Base-by-base conservation (phyloP, 2,888 invertebrate genomes). In the Macrostomum cliftonense region DNA sequence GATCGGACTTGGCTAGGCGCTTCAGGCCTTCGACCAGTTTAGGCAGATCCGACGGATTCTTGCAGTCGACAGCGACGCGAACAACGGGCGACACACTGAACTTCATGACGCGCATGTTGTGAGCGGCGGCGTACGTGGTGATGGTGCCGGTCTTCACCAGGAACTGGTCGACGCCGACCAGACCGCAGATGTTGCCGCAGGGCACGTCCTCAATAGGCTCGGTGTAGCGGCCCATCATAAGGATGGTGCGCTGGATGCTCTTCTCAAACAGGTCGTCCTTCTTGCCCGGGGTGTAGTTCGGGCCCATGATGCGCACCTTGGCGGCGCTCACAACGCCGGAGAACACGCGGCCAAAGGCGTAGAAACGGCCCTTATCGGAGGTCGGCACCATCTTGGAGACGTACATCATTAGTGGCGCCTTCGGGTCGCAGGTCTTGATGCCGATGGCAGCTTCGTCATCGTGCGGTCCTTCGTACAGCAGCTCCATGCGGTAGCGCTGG, bases 321-420 rank as follows among this genome's bases (percentile, higher is more conserved):
- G 68, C 66, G 64, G 91, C 82, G 51, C 74, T 74, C 50, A 73
- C 73, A 11, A 84, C 78, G 63, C 97, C 97, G 59, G 95, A 85
- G 78, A 99, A 97, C 28, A 97, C 97, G 74, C 97, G 91, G 46
- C 97, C 97, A 71, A 99, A 97, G 54, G 97, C 97, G 74, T 93
- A 99, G 81, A 99, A 97, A 70, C 97, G 83, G 55, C 97, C 97
- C 77, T 99, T 99, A 74, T 99, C 97, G 54, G 85, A 28, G 14
- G 97, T 99, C 58, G 97, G 97, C 71, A 99, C 97, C 97, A 97
- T 97, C 76, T 97, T 97, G 45, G 91, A 91, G 59, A 99, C 78
- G 79, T 99, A 97, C 97, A 97, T 99, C 93, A 99, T 97, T 52
- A 99, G 78, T 14, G 93, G 95, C 40, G 83, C 97, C 59, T 87